phyloP scores from a whole-genome alignment of 2,797 vertebrate species.

The Myripristis murdjan region DNA sequence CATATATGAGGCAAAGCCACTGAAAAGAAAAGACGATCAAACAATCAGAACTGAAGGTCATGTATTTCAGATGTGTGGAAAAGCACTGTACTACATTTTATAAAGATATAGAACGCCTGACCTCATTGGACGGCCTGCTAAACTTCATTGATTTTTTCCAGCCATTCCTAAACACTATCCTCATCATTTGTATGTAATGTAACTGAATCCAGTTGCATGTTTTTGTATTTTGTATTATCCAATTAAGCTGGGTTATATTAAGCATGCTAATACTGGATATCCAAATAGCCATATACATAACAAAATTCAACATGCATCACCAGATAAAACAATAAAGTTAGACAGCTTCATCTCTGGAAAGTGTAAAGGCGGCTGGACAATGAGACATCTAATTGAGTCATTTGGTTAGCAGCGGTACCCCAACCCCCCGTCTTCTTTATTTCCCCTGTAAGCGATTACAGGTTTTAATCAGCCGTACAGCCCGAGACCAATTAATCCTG shows the following conservation, averaged over 20 bases:
- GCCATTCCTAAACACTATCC: too few species aligned
- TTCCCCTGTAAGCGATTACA: constrained; percentile 73
- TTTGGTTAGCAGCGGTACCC: constrained; percentile 51
- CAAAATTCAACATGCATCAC: constrained; percentile 13
- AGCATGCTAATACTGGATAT: not conserved
- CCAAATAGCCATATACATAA: not conserved
- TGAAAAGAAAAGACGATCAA: too few species aligned
- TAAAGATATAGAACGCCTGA: too few species aligned
- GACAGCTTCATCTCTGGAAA: constrained; percentile 28
- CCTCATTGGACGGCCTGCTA: too few species aligned
- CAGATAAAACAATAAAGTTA: constrained; percentile 29
- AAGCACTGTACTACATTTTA: too few species aligned
- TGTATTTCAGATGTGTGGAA: too few species aligned
- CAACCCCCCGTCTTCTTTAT: constrained; percentile 37
- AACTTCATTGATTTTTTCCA: too few species aligned
- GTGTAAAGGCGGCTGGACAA: constrained; percentile 53
- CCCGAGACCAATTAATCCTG: constrained; percentile 75
- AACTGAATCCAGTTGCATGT: too few species aligned
- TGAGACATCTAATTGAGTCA: constrained; percentile 66
- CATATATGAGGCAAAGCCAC: too few species aligned
- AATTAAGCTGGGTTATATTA: not conserved
- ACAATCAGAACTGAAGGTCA: too few species aligned
- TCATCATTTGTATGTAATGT: too few species aligned
- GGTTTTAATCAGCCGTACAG: constrained; percentile 81
- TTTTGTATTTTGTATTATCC: not conserved